These are phyloP conservation scores for Epinephelus coioides DNA, from an alignment of 2,797 vertebrate genomes.

Conservation along the genomic window DNA sequence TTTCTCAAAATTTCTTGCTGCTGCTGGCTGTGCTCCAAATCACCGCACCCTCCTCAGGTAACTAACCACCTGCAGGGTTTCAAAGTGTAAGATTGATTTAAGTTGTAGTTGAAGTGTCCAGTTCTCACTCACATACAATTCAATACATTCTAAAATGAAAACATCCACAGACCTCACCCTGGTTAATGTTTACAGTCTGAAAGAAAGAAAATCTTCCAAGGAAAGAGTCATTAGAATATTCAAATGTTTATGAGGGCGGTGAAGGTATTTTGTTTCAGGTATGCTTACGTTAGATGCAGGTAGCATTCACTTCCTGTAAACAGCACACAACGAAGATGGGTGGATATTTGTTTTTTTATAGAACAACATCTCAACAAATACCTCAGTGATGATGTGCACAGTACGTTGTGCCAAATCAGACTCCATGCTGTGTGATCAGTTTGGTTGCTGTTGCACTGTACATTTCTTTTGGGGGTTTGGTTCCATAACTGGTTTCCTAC, in stretches of 20 bases:
- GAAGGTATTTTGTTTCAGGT: background rate
- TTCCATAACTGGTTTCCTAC: background rate
- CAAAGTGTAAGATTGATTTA: too few species aligned
- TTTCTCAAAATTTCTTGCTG: constrained; percentile 35
- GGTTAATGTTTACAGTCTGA: background rate
- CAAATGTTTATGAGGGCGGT: constrained; percentile 1
- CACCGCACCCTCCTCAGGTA: constrained; percentile 65
- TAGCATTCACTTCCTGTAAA: background rate
- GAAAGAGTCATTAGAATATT: constrained; percentile 7
- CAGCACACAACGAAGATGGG: background rate
- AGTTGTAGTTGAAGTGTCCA: background rate
- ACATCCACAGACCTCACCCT: background rate
- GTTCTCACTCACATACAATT: background rate
- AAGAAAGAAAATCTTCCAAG: background rate
- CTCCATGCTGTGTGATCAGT: background rate
- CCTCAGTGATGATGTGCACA: background rate
- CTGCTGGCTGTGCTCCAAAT: constrained; percentile 63
- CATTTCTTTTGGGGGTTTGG: background rate
- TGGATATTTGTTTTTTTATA: background rate
- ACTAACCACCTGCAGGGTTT: background rate
- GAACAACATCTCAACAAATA: background rate
- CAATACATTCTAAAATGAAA: background rate
- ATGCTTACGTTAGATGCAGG: background rate
- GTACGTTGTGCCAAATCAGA: background rate
- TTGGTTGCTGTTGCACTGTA: background rate